These are phyloP conservation scores for Lycocorax pyrrhopterus DNA, from an alignment of 2,113 vertebrate species.

Conservation along the genomic window DNA sequence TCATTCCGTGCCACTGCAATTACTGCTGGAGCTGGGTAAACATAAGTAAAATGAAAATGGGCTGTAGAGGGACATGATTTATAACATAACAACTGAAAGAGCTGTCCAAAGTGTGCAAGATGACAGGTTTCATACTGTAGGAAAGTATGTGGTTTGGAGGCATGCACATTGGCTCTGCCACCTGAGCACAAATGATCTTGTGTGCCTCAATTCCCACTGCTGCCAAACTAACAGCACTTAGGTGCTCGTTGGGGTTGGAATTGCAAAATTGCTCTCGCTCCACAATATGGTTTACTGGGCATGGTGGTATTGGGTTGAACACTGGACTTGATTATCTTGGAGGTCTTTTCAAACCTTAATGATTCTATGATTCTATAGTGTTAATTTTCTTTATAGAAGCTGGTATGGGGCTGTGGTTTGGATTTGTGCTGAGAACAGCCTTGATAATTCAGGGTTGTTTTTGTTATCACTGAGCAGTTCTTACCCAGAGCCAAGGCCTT, in stretches of 20 bases:
- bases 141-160: not conserved
- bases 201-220: not conserved
- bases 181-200: not conserved
- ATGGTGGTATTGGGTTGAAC: not conserved
- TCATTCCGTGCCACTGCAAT: not conserved
- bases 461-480: rapidly evolving
- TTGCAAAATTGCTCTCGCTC: rapidly evolving
- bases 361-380: not conserved
- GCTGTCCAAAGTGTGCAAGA: not conserved
- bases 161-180: not conserved
- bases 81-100: not conserved
- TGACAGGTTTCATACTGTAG: not conserved
- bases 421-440: not conserved
- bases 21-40: not conserved
- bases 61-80: not conserved
- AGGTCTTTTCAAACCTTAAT: not conserved
- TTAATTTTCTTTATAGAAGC: not conserved
- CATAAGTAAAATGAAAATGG: not conserved
- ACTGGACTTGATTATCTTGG: not conserved
- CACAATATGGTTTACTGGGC: not conserved
- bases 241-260: not conserved
- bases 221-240: not conserved
- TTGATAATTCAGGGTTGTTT: not conserved
- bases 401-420: not conserved
- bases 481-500: not conserved